A percentile compares a stretch with the other conserved stretches of the same genome.
Conservation (phyloP, 92 coral and sea anemone genomes). For the Porites cylindrica region DNA sequence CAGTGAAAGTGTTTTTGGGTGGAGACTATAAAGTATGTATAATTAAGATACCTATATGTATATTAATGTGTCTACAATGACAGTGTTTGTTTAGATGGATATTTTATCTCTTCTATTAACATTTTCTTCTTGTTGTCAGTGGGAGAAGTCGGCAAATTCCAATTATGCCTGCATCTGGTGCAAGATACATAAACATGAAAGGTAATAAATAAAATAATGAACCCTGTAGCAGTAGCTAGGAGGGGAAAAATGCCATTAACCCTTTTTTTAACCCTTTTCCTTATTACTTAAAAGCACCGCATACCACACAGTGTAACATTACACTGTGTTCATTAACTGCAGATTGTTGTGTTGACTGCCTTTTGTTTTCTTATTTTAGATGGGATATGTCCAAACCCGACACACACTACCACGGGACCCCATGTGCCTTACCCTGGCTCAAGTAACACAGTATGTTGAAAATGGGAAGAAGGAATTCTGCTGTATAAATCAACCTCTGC, state of each 20-base stretch:
- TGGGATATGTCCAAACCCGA: conserved; percentile 59
- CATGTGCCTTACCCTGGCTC: conserved; percentile 42
- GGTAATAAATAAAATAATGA: conserved; percentile 4
- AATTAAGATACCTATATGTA: not conserved
- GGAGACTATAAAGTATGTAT: conserved; percentile 22
- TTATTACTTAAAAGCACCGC: not conserved
- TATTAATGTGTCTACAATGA: not conserved
- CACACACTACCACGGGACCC: conserved; percentile 12
- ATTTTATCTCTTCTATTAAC: not conserved
- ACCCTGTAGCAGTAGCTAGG: not conserved
- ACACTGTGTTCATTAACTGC: not conserved
- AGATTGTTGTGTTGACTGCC: not conserved
- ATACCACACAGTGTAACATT: not conserved
- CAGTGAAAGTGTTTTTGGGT: conserved; percentile 65
- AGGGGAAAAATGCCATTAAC: not conserved
- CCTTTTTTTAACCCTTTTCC: not conserved
- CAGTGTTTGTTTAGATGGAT: not conserved
- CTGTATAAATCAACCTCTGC: conserved; percentile 60
- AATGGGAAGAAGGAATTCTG: conserved; percentile 42
- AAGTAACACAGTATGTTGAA: conserved; percentile 37
- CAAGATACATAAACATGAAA: conserved; percentile 46
- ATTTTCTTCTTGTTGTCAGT: conserved; percentile 62
- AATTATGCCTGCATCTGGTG: conserved; percentile 64
- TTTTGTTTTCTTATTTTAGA: conserved; percentile 12
- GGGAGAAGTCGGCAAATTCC: conserved; percentile 53